phyloP scores from a whole-genome alignment of 2,888 invertebrate species.

The Agrotis clavis region DNA sequence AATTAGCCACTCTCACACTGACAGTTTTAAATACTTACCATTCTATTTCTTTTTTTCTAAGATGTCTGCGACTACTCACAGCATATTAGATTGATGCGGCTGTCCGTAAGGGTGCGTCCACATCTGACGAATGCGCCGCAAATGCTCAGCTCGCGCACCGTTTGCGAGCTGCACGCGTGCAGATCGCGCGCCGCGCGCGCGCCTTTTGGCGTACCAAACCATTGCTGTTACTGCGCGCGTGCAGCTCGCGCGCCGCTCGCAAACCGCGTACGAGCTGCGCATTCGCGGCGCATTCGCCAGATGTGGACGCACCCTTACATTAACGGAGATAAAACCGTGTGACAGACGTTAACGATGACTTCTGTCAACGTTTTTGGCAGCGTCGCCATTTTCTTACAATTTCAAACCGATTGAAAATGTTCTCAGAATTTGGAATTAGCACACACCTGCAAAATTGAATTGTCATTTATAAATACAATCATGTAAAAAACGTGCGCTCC shows the following conservation, averaged over 20 bases:
- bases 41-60: neutral
- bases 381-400: neutral
- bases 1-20: neutral
- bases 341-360: constrained; percentile 22
- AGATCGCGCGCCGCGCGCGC: no score
- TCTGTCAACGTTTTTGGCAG: constrained; percentile 29
- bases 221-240: no score
- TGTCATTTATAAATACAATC: neutral
- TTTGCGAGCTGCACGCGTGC: no score
- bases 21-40: neutral
- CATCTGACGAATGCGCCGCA: no score
- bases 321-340: constrained; percentile 1
- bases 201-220: no score
- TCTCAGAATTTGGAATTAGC: neutral
- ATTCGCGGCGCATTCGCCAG: no score
- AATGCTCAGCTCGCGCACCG: no score
- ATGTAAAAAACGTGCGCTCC: no score
- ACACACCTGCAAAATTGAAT: neutral
- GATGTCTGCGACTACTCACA: neutral
- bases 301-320: no score
- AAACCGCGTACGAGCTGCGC: no score
- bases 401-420: constrained; percentile 2
- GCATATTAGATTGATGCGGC: neutral
- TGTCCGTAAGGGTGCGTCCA: no score
- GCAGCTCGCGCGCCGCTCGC: no score